Conservation (phyloP, 2,797 vertebrate species). For the Hozukius guyotensis region DNA sequence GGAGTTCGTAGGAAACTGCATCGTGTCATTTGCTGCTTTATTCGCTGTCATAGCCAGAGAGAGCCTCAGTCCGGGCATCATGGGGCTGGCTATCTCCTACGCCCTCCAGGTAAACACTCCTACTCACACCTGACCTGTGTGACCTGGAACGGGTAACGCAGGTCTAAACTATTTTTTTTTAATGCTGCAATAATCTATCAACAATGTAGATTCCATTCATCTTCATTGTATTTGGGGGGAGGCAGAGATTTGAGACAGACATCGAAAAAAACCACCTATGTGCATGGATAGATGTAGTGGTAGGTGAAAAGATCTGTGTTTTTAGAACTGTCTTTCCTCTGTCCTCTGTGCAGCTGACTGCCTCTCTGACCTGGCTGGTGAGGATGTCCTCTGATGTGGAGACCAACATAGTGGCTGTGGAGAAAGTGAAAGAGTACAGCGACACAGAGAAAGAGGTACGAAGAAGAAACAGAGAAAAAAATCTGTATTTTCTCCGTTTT, state of each 20-base stretch:
- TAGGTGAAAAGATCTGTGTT: neutral
- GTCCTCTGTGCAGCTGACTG: slow-evolving; percentile 53
- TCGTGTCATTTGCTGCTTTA: slow-evolving; percentile 91
- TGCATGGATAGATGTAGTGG: neutral
- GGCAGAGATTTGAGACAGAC: neutral
- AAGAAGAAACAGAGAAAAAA: neutral
- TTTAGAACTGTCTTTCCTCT: neutral
- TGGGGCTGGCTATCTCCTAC: slow-evolving; percentile 94
- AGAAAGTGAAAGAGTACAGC: slow-evolving; percentile 91
- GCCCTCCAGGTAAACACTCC: slow-evolving; percentile 89
- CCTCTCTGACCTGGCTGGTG: slow-evolving; percentile 91
- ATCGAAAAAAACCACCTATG: too few species aligned
- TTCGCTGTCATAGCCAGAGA: slow-evolving; percentile 90
- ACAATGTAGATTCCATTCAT: neutral
- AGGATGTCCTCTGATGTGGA: slow-evolving; percentile 97
- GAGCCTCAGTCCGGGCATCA: slow-evolving; percentile 89
- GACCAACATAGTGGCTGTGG: slow-evolving; percentile 96
- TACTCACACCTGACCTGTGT: neutral
- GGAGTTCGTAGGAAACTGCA: slow-evolving; percentile 94
- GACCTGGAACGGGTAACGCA: too few species aligned
- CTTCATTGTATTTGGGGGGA: neutral
- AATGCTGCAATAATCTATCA: neutral
- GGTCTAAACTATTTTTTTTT: neutral
- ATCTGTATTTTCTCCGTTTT: too few species aligned
- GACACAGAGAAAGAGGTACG: slow-evolving; percentile 93